Base-by-base conservation (phyloP, 2,113 vertebrate genomes). In the Gallinago undulata region DNA sequence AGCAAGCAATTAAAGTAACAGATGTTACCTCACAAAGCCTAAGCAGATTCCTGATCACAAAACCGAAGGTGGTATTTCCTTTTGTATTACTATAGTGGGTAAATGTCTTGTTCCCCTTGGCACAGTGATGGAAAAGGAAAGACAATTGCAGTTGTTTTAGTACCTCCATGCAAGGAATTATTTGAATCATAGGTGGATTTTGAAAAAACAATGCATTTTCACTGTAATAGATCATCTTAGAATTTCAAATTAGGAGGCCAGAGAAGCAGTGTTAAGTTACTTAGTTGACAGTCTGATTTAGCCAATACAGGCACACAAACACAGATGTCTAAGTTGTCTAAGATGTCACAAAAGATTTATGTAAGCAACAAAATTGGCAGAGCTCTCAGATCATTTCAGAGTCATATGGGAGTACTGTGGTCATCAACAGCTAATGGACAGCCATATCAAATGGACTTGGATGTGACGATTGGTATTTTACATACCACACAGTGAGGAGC, bases 1-100 rank as follows among this genome's bases (percentile, higher is more conserved):
- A 95, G 55, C 3, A 6, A 94, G 84, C 59, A 96, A 94, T 94
- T 90, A 95, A 94, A 96, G 83, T 63, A 94, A 78, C 80, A 97
- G 87, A 93, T 96, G 76, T 30, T 87, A 70, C 76, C n/a, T 64
- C 92, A 91, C 47, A 66, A 70, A 86, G 92, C 73, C 57, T 91
- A 87, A 67, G 59, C 24, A 95, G 79, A 92, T 81, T 94, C 50
- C 86, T 41, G 47, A 89, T 89, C 59, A 66, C 69, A 91, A 45
- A 94, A 73, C 24, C 13, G 18, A 95, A 93, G 48, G 85, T 75
- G n/a, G 5, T 66, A 73, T 75, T 87, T 95, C 19, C 19, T 66
- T 88, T 31, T 75, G 19, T 15, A 55, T 55, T 51, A 43, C 45
- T 70, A 13, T 6, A 43, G 37, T 59, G 0, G 0, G 10, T 48